Percentiles rank a stretch among this genome's conserved stretches.
These are phyloP conservation scores for Mnemiopsis leidyi DNA, from an alignment of 37 sponge, comb jelly and placozoan species.

Conservation along the genomic window DNA sequence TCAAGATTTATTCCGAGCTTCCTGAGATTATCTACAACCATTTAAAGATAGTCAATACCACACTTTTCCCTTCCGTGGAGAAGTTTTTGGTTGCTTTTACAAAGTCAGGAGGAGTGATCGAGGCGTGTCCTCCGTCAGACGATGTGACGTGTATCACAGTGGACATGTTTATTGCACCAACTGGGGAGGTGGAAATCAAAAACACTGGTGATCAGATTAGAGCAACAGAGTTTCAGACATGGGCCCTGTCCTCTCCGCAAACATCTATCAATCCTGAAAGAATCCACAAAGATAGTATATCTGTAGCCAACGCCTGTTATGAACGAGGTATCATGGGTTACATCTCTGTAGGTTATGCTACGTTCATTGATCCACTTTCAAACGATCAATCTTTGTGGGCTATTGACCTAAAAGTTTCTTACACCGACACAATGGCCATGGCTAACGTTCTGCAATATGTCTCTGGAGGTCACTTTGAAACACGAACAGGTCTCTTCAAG, in stretches of 20 bases:
- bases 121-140: slow-evolving; percentile 84
- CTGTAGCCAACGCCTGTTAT: slow-evolving; percentile 69
- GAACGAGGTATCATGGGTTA: slow-evolving; percentile 83
- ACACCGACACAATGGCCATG: slow-evolving; percentile 76
- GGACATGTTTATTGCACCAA: slow-evolving; percentile 81
- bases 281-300: slow-evolving; percentile 53
- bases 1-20: slow-evolving; percentile 67
- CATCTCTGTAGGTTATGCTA: slow-evolving; percentile 83
- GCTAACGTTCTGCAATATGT: slow-evolving; percentile 69
- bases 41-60: slow-evolving; percentile 65
- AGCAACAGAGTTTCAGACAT: slow-evolving; percentile 73
- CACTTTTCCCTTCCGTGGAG: slow-evolving; percentile 65
- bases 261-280: slow-evolving; percentile 72
- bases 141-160: slow-evolving; percentile 86
- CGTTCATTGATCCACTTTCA: slow-evolving; percentile 74
- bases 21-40: slow-evolving; percentile 67
- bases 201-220: slow-evolving; percentile 84
- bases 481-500: slow-evolving; percentile 62
- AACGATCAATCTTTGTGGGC: slow-evolving; percentile 79
- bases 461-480: slow-evolving; percentile 69
- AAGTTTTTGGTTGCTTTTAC: slow-evolving; percentile 67
- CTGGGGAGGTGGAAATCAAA: slow-evolving; percentile 70
- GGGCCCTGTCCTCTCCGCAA: slow-evolving; percentile 93
- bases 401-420: slow-evolving; percentile 81
- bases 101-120: slow-evolving; percentile 77